These are phyloP conservation scores for Pentalonia nigronervosa DNA, from an alignment of 1,140 invertebrate genomes.

Conservation along the genomic window DNA sequence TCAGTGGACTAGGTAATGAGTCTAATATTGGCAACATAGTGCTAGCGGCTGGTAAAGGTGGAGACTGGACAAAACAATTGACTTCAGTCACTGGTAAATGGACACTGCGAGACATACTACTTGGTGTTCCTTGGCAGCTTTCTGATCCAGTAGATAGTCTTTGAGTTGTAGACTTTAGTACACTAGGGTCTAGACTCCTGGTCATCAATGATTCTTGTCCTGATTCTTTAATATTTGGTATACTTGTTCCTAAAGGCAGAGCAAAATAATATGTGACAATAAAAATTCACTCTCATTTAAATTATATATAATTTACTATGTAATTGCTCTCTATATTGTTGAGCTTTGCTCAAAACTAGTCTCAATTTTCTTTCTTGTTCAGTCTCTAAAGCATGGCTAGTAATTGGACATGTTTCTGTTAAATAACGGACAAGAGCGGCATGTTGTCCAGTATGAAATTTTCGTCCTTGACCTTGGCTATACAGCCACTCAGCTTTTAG, in stretches of 20 bases:
- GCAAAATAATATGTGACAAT: not conserved
- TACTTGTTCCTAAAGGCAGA: not conserved
- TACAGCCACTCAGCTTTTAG: conserved; percentile 95
- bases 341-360: conserved; percentile 86
- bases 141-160: conserved; percentile 39
- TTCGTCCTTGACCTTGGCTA: conserved; percentile 87
- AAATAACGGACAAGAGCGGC: conserved; percentile 82
- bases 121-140: conserved; percentile 49
- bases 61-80: conserved; percentile 31
- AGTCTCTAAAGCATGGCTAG: conserved; percentile 74
- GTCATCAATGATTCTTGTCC: conserved; percentile 66
- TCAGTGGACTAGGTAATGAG: conserved; percentile 74
- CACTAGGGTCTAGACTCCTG: conserved; percentile 71
- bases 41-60: conserved; percentile 77
- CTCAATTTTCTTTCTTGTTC: conserved; percentile 86
- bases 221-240: conserved; percentile 19
- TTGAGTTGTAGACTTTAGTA: conserved; percentile 60
- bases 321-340: conserved; percentile 85
- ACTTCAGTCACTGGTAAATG: conserved; percentile 42
- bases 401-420: conserved; percentile 77
- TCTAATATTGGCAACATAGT: conserved; percentile 87
- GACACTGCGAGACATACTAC: conserved; percentile 51
- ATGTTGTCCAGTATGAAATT: conserved; percentile 87
- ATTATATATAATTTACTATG: conserved; percentile 35
- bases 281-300: not conserved